Evolutionary conservation across 2,797 vertebrate species (phyloP).

Genomic region (Pseudochromis fuscus): DNA sequence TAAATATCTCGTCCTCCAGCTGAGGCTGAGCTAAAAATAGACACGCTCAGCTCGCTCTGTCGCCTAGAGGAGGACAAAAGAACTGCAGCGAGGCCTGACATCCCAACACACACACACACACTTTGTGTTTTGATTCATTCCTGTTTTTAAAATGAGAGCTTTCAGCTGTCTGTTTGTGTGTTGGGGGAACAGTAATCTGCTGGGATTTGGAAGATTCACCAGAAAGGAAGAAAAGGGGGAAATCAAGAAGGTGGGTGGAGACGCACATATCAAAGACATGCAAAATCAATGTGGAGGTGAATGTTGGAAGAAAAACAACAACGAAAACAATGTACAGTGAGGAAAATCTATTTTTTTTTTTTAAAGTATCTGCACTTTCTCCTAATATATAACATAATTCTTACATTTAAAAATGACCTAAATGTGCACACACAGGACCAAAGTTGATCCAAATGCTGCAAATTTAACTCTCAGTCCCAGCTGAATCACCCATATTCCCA

Average conservation of each 20-base stretch:
- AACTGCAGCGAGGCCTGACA: conserved; percentile 13
- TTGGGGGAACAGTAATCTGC: too few relatives aligned
- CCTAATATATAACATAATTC: too few relatives aligned
- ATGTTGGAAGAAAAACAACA: background rate
- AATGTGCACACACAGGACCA: too few relatives aligned
- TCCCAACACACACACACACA: background rate
- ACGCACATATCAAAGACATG: background rate
- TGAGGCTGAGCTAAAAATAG: conserved; percentile 73
- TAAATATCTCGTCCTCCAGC: conserved; percentile 65
- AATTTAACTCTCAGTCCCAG: too few relatives aligned
- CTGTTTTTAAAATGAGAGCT: background rate
- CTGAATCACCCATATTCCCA: too few relatives aligned
- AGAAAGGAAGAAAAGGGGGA: background rate
- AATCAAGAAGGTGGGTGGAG: background rate
- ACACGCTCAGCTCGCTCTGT: background rate
- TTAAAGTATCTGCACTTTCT: too few relatives aligned
- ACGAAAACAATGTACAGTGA: too few relatives aligned
- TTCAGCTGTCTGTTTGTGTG: background rate
- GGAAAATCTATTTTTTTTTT: too few relatives aligned
- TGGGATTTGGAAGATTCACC: background rate
- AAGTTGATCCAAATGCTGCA: too few relatives aligned
- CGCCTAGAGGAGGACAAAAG: conserved; percentile 26
- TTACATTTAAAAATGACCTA: too few relatives aligned
- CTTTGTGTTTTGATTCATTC: background rate
- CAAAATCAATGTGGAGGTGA: background rate